phyloP scores from a whole-genome alignment of 2,113 vertebrate genomes.

The Taurulus bubalis region DNA sequence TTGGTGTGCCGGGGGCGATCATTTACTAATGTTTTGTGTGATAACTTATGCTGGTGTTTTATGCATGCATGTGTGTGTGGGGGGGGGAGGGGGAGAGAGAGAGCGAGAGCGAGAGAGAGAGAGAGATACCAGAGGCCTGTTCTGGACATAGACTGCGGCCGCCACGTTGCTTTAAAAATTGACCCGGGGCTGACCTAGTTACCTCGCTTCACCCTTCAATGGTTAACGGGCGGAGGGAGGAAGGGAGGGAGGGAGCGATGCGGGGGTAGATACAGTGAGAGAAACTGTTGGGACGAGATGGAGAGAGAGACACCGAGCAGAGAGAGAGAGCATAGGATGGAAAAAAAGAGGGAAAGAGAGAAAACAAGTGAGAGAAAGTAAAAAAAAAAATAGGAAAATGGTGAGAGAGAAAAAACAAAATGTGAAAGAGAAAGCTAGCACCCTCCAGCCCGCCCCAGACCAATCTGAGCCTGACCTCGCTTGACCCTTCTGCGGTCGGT shows the following conservation, averaged over 20 bases:
- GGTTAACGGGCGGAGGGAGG: conserved; percentile 51
- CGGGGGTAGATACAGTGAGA: conserved; percentile 57
- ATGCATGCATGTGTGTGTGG: conserved; percentile 10
- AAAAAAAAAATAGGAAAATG: background rate
- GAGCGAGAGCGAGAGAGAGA: conserved; percentile 26
- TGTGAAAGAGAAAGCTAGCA: conserved; percentile 34
- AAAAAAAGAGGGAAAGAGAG: background rate
- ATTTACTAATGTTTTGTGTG: conserved; percentile 75
- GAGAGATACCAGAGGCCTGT: conserved; percentile 59
- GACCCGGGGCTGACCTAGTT: conserved; percentile 80
- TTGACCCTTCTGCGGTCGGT: conserved; percentile 44
- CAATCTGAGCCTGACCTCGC: conserved; percentile 58
- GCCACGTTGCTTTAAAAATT: conserved; percentile 74
- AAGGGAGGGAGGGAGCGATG: conserved; percentile 31
- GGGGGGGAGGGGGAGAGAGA: conserved; percentile 8
- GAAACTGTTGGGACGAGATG: conserved; percentile 32
- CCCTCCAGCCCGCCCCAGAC: conserved; percentile 29
- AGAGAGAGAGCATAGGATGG: background rate
- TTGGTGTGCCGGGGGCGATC: conserved; percentile 57
- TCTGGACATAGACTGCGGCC: conserved; percentile 73
- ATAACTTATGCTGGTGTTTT: conserved; percentile 65
- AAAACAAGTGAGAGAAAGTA: background rate
- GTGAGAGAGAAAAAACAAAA: conserved; percentile 8
- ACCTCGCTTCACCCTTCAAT: conserved; percentile 76
- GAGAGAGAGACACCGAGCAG: conserved; percentile 53